Base-by-base conservation (phyloP, 1,140 invertebrate genomes). In the Mamestra configurata region DNA sequence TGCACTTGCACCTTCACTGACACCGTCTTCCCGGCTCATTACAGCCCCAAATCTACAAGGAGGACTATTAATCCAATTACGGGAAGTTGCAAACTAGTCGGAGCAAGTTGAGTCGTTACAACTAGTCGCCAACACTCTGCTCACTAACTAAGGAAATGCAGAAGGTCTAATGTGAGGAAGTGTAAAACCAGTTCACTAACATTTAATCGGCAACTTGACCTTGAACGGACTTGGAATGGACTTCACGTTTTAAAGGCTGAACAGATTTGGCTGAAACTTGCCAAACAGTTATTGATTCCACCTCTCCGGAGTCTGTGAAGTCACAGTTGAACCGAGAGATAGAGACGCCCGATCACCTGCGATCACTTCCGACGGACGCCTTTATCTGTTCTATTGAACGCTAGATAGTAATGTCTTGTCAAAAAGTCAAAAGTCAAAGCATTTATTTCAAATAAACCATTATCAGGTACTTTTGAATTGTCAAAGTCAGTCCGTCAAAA, bases 21-120 rank as follows among this genome's bases (percentile, higher is more conserved):
- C 7, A 61, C 24, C 10, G 15, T 7, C 15, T 61, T n/a, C 35
- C 1, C 27, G 57, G 27, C 57, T 61, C 57, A 61, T 61, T 61
- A 61, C 57, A 10, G 57, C 24, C 24, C 27, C 22, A 61, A 35
- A 61, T 61, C 57, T 61, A 61, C 35, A 61, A 35, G 10, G 31
- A 35, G 27, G 31, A 35, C 57, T 59, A 61, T 61, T 61, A 61
- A 61, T 61, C 27, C 57, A 61, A 61, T 61, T 61, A 61, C 13
- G 13, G 24, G 27, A n/a, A 61, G 57, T 61, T 61, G 22, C 53
- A n/a, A 55, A 55, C 53, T 55, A 55, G 53, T 11, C 27, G 57
- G 55, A 61, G 31, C 57, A 61, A 61, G 57, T 61, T 35, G 27
- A 61, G 55, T n/a, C 31, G 18, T 61, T 35, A 24, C 8, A 55